These are phyloP conservation scores for Oreotragus oreotragus DNA, from an alignment of 2,113 vertebrate genomes.

Conservation along the genomic window DNA sequence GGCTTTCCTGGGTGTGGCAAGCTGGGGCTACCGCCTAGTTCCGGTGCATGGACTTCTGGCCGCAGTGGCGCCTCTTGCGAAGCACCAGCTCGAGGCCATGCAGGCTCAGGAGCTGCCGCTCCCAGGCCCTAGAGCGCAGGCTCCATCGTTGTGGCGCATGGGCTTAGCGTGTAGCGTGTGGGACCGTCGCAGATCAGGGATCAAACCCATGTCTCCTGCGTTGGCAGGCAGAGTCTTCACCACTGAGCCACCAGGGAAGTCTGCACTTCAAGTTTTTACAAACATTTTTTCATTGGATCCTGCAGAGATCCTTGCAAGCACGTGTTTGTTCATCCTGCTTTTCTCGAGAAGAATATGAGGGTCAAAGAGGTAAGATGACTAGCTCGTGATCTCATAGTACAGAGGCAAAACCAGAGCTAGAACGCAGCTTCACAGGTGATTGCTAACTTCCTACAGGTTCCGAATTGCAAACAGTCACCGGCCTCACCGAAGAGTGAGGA, in stretches of 20 bases:
- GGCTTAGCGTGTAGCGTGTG: rapidly evolving
- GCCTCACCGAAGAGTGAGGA: neutral
- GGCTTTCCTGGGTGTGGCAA: rapidly evolving
- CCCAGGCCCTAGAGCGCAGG: rapidly evolving
- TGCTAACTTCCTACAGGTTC: neutral
- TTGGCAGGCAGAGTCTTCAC: neutral
- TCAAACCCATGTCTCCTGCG: rapidly evolving
- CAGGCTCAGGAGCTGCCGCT: rapidly evolving
- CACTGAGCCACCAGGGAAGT: neutral
- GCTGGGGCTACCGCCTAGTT: rapidly evolving
- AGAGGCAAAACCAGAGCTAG: neutral
- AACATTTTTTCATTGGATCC: neutral
- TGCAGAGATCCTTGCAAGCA: neutral
- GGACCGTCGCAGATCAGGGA: neutral
- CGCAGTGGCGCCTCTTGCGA: rapidly evolving
- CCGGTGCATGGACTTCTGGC: rapidly evolving
- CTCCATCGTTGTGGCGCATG: rapidly evolving
- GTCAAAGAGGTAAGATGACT: neutral
- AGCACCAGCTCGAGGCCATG: rapidly evolving
- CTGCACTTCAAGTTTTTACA: neutral
- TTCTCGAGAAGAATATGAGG: neutral
- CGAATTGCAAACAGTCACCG: neutral
- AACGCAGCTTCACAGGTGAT: neutral
- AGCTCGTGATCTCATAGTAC: neutral
- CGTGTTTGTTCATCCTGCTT: neutral